These are phyloP conservation scores for Syngnathus floridae DNA, from an alignment of 2,113 vertebrate genomes.

Conservation along the genomic window DNA sequence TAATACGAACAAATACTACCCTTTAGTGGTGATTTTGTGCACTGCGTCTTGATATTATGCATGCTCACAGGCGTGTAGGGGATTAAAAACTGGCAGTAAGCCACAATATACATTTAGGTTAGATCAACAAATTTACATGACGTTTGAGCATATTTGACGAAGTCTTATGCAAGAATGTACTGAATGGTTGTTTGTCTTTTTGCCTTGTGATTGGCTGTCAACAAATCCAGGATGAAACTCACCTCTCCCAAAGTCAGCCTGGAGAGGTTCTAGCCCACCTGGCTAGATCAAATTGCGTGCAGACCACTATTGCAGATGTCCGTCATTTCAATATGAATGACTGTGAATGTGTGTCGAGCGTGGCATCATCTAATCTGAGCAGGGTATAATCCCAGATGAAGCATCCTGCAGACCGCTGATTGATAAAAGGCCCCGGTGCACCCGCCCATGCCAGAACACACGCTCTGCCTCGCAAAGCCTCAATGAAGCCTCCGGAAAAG, in stretches of 20 bases:
- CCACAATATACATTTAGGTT: slow-evolving; percentile 18
- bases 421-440: slow-evolving; percentile 51
- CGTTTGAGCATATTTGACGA: slow-evolving; percentile 38
- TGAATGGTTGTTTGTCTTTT: too few species aligned
- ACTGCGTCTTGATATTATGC: slow-evolving; percentile 12
- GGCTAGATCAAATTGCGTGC: background rate
- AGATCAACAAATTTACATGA: slow-evolving; percentile 27
- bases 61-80: slow-evolving; percentile 30
- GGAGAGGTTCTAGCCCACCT: too few species aligned
- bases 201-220: too few species aligned
- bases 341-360: slow-evolving; percentile 7
- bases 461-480: slow-evolving; percentile 32
- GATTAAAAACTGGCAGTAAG: slow-evolving; percentile 25
- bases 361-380: slow-evolving; percentile 45
- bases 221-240: too few species aligned
- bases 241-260: too few species aligned
- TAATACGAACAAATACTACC: slow-evolving; percentile 49
- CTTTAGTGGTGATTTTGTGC: slow-evolving; percentile 48
- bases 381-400: slow-evolving; percentile 46
- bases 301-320: background rate
- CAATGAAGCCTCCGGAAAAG: slow-evolving; percentile 41
- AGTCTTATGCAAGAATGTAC: background rate
- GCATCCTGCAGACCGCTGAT: slow-evolving; percentile 42
- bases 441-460: slow-evolving; percentile 28
- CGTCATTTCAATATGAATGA: slow-evolving; percentile 2